Base-by-base conservation (phyloP, 2,888 invertebrate genomes). In the Drosophila limbata region DNA sequence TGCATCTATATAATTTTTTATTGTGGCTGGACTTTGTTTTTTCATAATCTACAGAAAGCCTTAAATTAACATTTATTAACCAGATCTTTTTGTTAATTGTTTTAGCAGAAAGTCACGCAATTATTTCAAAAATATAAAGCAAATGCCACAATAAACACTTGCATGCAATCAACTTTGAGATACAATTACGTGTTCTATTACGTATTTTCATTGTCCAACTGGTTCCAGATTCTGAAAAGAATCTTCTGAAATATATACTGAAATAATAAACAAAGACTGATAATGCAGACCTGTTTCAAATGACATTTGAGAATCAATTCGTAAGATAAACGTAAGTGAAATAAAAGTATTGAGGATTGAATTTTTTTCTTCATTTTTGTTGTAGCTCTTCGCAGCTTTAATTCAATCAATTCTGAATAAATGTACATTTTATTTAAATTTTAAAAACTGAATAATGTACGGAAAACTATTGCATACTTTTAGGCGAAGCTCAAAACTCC, bases 1-100 rank as follows among this genome's bases (percentile, higher is more conserved):
- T 11, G 39, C 11, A 50, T 15, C 17, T 33, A 15, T 50, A 51
- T 35, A 52, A 60, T 21, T 21, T 39, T 21, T 21, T 52, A 64
- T 19, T 59, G 19, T 8, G 1, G 48, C n/a, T 68, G 73, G 45
- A 73, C 68, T 73, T 73, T 72, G 73, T 35, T 11, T 42, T 11
- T 42, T n/a, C 25, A 15, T 17, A 17, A 31, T 31, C 9, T 17
- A 42, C n/a, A 10, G 3, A 40, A 11, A 37, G 31, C 19, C 13
- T 47, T 45, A 28, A 52, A 53, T 48, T 39, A 47, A 25, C n/a
- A 9, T 21, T 28, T n/a, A 47, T 61, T 47, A 50, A n/a, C 9
- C 48, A 39, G 40, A 6, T 25, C 33, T 55, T 39, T 53, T 47
- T 35, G 42, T 25, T 67, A 48, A 59, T 45, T 55, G 47, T 25